Base-by-base conservation (phyloP, 2,888 invertebrate species). In the Melinaea marsaeus region DNA sequence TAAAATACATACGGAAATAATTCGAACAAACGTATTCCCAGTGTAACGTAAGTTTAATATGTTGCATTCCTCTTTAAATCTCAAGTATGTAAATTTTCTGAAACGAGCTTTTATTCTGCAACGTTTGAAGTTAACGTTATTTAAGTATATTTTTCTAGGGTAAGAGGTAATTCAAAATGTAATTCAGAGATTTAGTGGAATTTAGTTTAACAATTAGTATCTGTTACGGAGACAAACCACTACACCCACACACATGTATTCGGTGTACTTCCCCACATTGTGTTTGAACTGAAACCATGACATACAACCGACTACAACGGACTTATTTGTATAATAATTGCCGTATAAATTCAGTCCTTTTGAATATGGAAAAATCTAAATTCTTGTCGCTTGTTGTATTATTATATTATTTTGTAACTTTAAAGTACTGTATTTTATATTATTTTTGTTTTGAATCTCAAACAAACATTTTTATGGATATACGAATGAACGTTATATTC, bases 181-280 rank as follows among this genome's bases (percentile, higher is more conserved):
- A 22, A 4, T 48, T n/a, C 48, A 7, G 6, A 48, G 22, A 22
- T n/a, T 48, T 9, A 48, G 22, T 22, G 22, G 32, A 51, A 51
- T 32, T 51, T 51, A 51, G 32, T 51, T 51, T 32, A 51, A 32
- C 51, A 51, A 51, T 51, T 51, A 51, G 51, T 51, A 51, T 51
- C 32, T 51, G 51, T 51, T 51, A 32, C 51, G 32, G 22, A 7
- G 51, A 51, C 51, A 51, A 51, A 51, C 51, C 51, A 51, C 51
- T 51, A 51, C 32, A 51, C 11, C 57, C 63, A 55, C 63, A 63
- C 48, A 59, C 42, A 55, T 59, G 59, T 58, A 35, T 37, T 58
- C 47, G 63, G 63, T 46, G 45, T 55, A 55, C 59, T 48, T 56
- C 48, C 22, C 51, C 7, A 51, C 51, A 51, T 13, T 51, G 51